A percentile compares a stretch with the other conserved stretches of the same genome.
phyloP scores from a whole-genome alignment of 1,140 invertebrate genomes.

The Orchesella cincta region DNA sequence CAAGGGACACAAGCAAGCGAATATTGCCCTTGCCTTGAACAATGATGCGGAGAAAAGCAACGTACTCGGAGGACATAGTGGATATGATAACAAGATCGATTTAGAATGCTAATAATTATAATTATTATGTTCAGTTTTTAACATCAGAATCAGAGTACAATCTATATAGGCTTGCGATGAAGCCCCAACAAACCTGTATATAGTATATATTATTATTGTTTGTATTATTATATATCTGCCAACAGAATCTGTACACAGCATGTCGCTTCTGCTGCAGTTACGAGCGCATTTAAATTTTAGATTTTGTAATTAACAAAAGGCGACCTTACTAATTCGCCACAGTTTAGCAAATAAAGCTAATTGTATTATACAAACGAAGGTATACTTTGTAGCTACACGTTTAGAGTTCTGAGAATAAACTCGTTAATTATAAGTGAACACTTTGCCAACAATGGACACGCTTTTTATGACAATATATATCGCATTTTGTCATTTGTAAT shows the following conservation, averaged over 20 bases:
- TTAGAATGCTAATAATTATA: not conserved
- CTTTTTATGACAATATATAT: too few relatives aligned
- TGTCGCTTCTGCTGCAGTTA: too few relatives aligned
- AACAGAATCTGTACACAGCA: not conserved
- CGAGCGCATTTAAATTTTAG: too few relatives aligned
- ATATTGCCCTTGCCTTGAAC: not conserved
- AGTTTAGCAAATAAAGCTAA: too few relatives aligned
- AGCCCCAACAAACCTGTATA: not conserved
- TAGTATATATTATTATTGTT: not conserved
- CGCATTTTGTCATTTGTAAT: too few relatives aligned
- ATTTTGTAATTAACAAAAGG: too few relatives aligned
- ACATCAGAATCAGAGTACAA: not conserved
- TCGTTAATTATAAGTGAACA: too few relatives aligned
- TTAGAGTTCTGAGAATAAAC: too few relatives aligned
- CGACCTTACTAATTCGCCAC: too few relatives aligned
- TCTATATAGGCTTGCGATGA: not conserved
- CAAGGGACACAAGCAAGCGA: not conserved
- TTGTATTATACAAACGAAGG: too few relatives aligned
- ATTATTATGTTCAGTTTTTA: not conserved
- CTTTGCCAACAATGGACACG: too few relatives aligned
- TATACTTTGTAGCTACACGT: too few relatives aligned
- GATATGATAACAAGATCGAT: slow-evolving; percentile 18
- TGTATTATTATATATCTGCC: not conserved
- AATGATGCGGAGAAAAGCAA: not conserved
- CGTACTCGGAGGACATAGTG: not conserved